Percentiles rank a stretch among this genome's conserved stretches.
phyloP scores from a whole-genome alignment of 1,140 invertebrate genomes.

The Drosophila azteca region DNA sequence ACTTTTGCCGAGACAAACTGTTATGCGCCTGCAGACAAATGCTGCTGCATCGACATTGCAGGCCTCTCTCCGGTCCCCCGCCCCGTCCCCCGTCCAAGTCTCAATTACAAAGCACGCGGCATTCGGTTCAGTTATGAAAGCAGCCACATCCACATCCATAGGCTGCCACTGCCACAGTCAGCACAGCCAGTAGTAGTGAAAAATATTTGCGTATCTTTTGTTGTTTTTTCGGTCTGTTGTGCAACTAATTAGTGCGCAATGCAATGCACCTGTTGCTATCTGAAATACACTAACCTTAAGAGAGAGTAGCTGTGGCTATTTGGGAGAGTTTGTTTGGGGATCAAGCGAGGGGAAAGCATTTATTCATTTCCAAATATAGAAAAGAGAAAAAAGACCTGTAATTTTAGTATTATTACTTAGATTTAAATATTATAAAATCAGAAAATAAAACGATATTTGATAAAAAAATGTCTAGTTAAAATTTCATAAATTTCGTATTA shows the following conservation, averaged over 20 bases:
- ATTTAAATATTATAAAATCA: no score
- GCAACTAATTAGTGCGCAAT: constrained; percentile 80
- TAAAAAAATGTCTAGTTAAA: no score
- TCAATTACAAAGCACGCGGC: constrained; percentile 54
- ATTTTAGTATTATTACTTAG: no score
- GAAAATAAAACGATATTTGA: no score
- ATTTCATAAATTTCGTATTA: no score
- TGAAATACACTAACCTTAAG: constrained; percentile 16
- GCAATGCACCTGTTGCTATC: constrained; percentile 67
- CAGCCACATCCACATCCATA: constrained; percentile 6
- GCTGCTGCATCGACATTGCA: constrained; percentile 41
- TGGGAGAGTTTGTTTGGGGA: no score
- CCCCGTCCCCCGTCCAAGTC: constrained; percentile 24
- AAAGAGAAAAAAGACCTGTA: no score
- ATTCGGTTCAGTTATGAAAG: constrained; percentile 62
- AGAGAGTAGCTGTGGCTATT: constrained; percentile 1
- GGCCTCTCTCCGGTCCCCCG: no score
- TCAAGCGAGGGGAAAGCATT: no score
- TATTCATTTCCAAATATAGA: no score
- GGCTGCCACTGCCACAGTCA: no score
- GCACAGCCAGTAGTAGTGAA: constrained; percentile 1
- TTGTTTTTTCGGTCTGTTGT: constrained; percentile 81
- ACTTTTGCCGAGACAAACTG: constrained; percentile 77
- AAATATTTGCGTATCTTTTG: constrained; percentile 81
- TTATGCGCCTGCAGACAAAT: constrained; percentile 62